Evolutionary conservation across 1,140 invertebrate genomes (phyloP), one percentile per base, ranked within the genome.

Genomic region (Zeugodacus cucurbitae): DNA sequence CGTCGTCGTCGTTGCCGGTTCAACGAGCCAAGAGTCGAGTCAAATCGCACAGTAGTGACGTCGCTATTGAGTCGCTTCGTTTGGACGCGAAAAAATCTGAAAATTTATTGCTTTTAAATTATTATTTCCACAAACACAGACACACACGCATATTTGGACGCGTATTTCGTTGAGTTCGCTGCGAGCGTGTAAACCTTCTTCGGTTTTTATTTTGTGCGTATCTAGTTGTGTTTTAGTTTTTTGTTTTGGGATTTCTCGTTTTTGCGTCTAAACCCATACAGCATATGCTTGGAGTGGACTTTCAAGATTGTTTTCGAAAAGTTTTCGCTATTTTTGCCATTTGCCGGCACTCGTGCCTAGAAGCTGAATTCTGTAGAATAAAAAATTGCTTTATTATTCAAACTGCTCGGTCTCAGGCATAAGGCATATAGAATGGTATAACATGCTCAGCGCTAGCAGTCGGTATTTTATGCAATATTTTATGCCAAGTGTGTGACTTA

Each of bases 321-420:
- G 1, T 74, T 74, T 74, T n/a, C 34, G 32, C 14, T 74, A 37
- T 41, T 74, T 74, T 32, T 26, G 64, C 64, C 14, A 67, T 4
- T 67, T 20, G 14, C 26, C 26, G 14, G 2, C 26, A 67, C 29
- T 67, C 58, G n/a, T 62, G n/a, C n/a, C 6, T 62, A n/a, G 58
- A 62, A 26, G 58, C 17, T 74, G 67, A 22, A 37, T 41, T 41
- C 5, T 74, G 34, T 17, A 37, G 41, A 74, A 74, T 17, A 37
- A 74, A 74, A 74, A 34, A 34, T 67, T n/a, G 2, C 20, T 74
- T 74, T 74, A 74, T 74, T 74, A 74, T 74, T 74, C 67, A 74
- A 74, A 41, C 67, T 20, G 20, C 22, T 32, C 14, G 67, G 17
- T 6, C 26, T 20, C 37, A 37, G 34, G 67, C 67, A 37, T 14